Evolutionary conservation across 2,113 vertebrate species (phyloP).

Genomic region (Muntiacus muntjak): DNA sequence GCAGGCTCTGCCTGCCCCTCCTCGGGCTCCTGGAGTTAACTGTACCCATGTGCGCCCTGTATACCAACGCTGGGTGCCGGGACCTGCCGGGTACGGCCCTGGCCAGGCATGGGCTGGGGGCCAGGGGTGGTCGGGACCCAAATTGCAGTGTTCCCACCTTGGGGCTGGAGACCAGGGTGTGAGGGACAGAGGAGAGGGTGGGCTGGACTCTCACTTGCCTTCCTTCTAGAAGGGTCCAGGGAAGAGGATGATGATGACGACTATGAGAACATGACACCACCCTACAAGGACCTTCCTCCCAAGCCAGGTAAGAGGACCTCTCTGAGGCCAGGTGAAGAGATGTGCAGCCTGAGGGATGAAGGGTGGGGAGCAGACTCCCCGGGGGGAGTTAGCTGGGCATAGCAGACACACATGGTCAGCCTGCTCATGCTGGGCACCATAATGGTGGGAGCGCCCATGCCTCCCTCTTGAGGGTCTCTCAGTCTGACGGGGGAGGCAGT

Average conservation of each 20-base stretch:
- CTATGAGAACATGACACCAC: slow-evolving; percentile 42
- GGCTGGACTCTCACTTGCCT: neutral
- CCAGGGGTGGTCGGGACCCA: neutral
- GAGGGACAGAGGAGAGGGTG: neutral
- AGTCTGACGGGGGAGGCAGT: neutral
- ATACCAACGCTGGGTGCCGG: neutral
- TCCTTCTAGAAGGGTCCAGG: neutral
- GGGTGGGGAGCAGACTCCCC: neutral
- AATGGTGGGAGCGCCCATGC: neutral
- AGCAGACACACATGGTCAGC: neutral
- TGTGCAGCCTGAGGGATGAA: neutral
- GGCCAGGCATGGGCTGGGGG: neutral
- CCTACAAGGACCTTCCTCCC: slow-evolving; percentile 37
- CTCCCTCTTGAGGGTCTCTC: neutral
- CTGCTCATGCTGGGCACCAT: accelerated
- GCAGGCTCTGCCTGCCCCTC: accelerated
- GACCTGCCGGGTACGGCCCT: neutral
- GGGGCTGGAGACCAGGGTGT: neutral
- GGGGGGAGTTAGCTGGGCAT: neutral
- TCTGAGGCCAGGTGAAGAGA: neutral
- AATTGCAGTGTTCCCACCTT: neutral
- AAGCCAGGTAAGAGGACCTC: slow-evolving; percentile 39
- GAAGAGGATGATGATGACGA: neutral
- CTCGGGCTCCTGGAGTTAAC: neutral
- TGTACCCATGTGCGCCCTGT: neutral